phyloP scores from a whole-genome alignment of 2,797 vertebrate species.

The Lerista edwardsae region DNA sequence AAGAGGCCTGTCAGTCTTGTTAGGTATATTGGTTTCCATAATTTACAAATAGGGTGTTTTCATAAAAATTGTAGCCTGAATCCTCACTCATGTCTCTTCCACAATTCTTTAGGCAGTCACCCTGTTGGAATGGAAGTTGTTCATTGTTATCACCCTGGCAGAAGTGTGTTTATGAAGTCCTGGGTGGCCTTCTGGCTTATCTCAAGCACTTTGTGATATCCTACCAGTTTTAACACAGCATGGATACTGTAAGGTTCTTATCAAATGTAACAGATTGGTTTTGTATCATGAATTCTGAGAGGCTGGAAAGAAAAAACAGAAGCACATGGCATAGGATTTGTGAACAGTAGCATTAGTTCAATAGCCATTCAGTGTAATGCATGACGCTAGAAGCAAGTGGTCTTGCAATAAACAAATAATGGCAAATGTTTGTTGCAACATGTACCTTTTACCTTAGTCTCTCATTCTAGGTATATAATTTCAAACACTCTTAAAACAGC shows the following conservation, averaged over 20 bases:
- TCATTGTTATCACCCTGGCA: neutral
- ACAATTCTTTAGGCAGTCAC: conserved; percentile 23
- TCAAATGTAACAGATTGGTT: conserved; percentile 24
- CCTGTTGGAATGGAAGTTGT: neutral
- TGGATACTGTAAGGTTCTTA: conserved; percentile 24
- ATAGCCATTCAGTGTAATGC: neutral
- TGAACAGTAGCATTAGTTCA: neutral
- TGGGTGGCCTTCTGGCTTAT: neutral
- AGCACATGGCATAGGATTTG: neutral
- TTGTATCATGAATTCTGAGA: conserved; percentile 23
- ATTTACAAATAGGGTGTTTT: conserved; percentile 19
- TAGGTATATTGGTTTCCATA: conserved; percentile 27
- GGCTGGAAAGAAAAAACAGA: neutral
- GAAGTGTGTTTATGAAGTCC: neutral
- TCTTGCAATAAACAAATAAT: neutral
- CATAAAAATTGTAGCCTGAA: neutral
- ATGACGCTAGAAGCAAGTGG: fast-evolving
- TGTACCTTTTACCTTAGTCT: neutral
- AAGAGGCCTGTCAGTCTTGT: too few species aligned
- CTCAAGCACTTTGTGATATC: conserved; percentile 29
- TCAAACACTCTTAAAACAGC: neutral
- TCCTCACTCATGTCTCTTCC: neutral
- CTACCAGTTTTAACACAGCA: conserved; percentile 3
- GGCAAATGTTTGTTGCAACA: neutral
- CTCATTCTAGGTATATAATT: neutral